phyloP scores from a whole-genome alignment of 1,140 invertebrate genomes.

The Ceratosolen fusciceps region DNA sequence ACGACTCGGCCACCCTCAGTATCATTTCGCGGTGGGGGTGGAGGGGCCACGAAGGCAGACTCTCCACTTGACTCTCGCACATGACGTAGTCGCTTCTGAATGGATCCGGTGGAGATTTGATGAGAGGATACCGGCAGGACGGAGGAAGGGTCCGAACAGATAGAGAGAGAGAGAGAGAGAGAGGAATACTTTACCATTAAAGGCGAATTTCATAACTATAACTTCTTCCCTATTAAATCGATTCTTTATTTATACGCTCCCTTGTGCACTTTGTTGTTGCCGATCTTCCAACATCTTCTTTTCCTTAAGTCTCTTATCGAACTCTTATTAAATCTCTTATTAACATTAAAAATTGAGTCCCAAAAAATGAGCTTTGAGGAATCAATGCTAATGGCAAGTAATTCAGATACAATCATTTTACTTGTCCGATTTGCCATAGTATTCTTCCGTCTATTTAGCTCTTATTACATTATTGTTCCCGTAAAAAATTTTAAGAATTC shows the following conservation, averaged over 20 bases:
- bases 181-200: slow-evolving; percentile 1
- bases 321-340: neutral
- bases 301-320: neutral
- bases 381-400: no score
- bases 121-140: neutral
- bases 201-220: slow-evolving; percentile 30
- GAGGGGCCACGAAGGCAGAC: neutral
- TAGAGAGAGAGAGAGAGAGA: neutral
- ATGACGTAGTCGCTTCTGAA: no score
- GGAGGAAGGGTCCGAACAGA: neutral
- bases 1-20: no score
- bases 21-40: neutral
- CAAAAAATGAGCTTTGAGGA: neutral
- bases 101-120: no score
- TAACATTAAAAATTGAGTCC: neutral
- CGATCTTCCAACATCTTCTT: neutral
- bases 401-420: neutral
- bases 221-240: neutral
- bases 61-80: neutral
- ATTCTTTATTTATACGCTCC: neutral
- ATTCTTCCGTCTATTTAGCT: no score
- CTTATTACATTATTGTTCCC: no score
- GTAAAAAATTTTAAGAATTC: no score
- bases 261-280: neutral
- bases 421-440: no score